Conservation (phyloP, 1,140 invertebrate species). For the Leptoteleia sp. region DNA sequence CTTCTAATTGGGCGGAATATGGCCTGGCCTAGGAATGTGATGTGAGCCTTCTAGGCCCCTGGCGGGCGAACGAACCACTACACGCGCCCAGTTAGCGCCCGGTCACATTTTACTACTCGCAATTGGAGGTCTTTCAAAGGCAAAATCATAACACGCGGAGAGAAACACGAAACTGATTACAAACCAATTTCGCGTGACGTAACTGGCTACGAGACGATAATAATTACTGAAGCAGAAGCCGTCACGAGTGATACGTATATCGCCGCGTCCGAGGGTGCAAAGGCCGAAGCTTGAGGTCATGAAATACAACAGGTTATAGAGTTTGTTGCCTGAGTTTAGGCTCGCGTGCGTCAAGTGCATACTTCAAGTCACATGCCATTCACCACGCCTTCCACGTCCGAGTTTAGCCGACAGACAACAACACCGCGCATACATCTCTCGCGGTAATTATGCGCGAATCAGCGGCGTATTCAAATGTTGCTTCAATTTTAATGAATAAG, state of each 20-base stretch:
- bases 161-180: conserved; percentile 46
- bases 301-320: conserved; percentile 57
- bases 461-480: conserved; percentile 50
- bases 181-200: conserved; percentile 42
- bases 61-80: too few species aligned
- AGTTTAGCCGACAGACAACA: conserved; percentile 64
- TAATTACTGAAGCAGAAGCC: conserved; percentile 58
- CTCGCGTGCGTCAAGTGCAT: conserved; percentile 77
- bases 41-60: too few species aligned
- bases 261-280: conserved; percentile 58
- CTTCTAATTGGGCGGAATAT: too few species aligned
- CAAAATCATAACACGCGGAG: conserved; percentile 3
- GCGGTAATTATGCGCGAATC: conserved; percentile 54
- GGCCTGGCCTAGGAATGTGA: too few species aligned
- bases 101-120: too few species aligned
- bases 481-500: conserved; percentile 49
- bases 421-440: conserved; percentile 12
- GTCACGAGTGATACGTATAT: conserved; percentile 63
- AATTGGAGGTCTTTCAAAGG: background rate
- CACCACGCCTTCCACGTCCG: conserved; percentile 59
- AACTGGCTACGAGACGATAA: conserved; percentile 47
- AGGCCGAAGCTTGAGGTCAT: conserved; percentile 60
- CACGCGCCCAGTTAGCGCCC: too few species aligned
- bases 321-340: conserved; percentile 68
- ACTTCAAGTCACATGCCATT: conserved; percentile 74